Evolutionary conservation across 53 echinoderm and acorn worm genomes (phyloP).

Genomic region (Astropecten irregularis): DNA sequence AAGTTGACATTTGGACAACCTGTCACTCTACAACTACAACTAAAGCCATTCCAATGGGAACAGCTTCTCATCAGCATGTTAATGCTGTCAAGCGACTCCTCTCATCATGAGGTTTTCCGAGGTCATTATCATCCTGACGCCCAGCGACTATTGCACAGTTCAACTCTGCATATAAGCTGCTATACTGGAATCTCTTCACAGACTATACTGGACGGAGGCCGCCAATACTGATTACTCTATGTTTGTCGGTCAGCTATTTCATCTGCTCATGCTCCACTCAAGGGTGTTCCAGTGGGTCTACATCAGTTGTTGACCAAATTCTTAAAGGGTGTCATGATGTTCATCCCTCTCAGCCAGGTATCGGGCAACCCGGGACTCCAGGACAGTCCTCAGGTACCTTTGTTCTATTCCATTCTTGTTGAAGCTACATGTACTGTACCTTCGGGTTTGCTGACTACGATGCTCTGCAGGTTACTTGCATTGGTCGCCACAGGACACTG

Average conservation of each 20-base stretch:
- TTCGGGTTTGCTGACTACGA: background rate
- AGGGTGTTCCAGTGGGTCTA: too few relatives aligned
- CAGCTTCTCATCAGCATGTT: background rate
- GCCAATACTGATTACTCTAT: conserved; percentile 13
- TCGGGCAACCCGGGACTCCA: conserved; percentile 22
- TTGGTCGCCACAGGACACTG: background rate
- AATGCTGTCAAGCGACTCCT: too few relatives aligned
- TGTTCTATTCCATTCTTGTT: background rate
- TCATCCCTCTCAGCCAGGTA: too few relatives aligned
- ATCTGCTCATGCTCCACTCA: too few relatives aligned
- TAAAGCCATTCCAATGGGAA: conserved; percentile 34
- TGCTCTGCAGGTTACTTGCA: too few relatives aligned
- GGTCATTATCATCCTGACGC: conserved; percentile 23
- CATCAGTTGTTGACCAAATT: background rate
- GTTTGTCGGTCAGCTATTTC: too few relatives aligned
- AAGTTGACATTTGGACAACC: too few relatives aligned
- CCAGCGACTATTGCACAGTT: background rate
- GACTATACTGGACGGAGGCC: conserved; percentile 10
- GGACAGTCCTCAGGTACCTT: background rate
- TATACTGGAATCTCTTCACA: conserved; percentile 30
- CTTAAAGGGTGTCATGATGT: too few relatives aligned
- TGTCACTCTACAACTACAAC: too few relatives aligned
- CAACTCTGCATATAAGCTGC: background rate
- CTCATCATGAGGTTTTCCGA: too few relatives aligned
- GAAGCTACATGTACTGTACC: too few relatives aligned